Conservation (phyloP, 2,888 invertebrate genomes). For the Mesoligia furuncula region DNA sequence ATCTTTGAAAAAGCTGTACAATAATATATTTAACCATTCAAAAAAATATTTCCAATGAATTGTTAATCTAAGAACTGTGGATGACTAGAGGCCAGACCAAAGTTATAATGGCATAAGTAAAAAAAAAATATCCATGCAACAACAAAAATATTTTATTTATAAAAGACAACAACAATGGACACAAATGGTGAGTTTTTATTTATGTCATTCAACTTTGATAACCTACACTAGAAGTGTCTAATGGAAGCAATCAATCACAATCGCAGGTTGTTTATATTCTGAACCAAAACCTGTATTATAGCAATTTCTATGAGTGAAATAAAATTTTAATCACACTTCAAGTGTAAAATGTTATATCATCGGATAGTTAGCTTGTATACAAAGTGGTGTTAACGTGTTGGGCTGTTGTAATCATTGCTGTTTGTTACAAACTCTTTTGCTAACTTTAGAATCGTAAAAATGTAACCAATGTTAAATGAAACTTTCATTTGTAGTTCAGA, state of each 20-base stretch:
- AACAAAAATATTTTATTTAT: conserved; percentile 4
- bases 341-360: conserved; percentile 72
- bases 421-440: conserved; percentile 77
- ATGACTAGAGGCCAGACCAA: conserved; percentile 3
- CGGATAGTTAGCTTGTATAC: conserved; percentile 69
- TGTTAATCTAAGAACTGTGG: conserved; percentile 17
- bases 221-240: conserved; percentile 18
- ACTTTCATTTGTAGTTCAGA: conserved; percentile 69
- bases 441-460: conserved; percentile 73
- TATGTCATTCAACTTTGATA: conserved; percentile 42
- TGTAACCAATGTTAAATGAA: conserved; percentile 70
- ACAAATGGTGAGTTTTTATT: conserved; percentile 15
- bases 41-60: conserved; percentile 22
- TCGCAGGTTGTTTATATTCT: conserved; percentile 27
- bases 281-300: conserved; percentile 44
- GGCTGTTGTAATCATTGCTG: conserved; percentile 80
- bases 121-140: conserved; percentile 22
- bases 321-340: conserved; percentile 70
- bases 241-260: conserved; percentile 11
- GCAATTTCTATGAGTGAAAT: conserved; percentile 59
- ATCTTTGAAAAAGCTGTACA: conserved; percentile 18
- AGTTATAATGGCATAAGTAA: conserved; percentile 48
- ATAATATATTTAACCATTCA: conserved; percentile 1
- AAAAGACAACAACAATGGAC: neutral
- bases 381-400: conserved; percentile 76